These are phyloP conservation scores for Meloe dianella DNA, from an alignment of 2,888 invertebrate species.

Conservation along the genomic window DNA sequence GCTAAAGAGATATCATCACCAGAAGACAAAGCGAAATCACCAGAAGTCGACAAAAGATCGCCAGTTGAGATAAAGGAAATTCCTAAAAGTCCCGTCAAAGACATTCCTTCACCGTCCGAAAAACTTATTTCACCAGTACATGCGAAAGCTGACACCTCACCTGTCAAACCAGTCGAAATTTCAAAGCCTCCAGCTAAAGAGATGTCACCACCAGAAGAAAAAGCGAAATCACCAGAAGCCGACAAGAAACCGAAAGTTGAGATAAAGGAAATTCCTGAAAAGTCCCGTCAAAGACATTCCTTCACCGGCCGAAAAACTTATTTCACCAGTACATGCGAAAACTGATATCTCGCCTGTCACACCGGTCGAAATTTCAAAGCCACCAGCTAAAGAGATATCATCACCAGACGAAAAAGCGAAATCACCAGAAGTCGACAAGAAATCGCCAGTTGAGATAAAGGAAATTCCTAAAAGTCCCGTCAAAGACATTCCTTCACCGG, in stretches of 20 bases:
- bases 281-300: background rate
- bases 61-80: background rate
- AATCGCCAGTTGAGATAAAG: background rate
- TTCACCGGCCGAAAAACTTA: too few relatives aligned
- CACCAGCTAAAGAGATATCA: too few relatives aligned
- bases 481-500: slow-evolving; percentile 4
- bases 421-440: slow-evolving; percentile 1
- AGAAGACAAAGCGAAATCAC: background rate
- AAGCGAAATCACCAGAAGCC: too few relatives aligned
- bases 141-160: background rate
- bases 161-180: background rate
- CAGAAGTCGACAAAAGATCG: slow-evolving; percentile 4
- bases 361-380: too few relatives aligned
- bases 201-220: background rate
- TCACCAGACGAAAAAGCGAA: background rate
- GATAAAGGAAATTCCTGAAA: background rate
- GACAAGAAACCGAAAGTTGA: background rate
- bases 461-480: background rate
- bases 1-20: background rate
- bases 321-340: too few relatives aligned
- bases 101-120: background rate
- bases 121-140: background rate
- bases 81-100: background rate
- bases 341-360: too few relatives aligned
- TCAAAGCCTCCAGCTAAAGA: background rate